Conservation (phyloP, 2,797 vertebrate genomes). For the Falco columbarius region DNA sequence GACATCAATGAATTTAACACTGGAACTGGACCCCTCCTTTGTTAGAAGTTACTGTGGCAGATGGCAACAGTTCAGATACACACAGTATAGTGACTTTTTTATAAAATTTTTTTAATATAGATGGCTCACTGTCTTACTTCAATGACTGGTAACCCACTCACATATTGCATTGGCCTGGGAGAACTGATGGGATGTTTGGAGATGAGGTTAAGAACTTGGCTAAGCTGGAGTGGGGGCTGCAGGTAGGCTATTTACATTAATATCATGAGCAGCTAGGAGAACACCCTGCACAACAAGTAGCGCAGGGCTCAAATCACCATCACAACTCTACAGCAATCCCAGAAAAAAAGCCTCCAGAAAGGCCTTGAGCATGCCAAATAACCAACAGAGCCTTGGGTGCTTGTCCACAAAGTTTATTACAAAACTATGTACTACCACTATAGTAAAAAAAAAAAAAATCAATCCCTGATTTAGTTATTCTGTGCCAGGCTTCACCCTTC, state of each 20-base stretch:
- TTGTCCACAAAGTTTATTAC: slow-evolving; percentile 41
- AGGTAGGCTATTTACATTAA: neutral
- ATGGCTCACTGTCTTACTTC: neutral
- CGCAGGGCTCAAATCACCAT: neutral
- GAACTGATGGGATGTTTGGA: neutral
- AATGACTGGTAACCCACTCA: neutral
- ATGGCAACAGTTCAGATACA: slow-evolving; percentile 31
- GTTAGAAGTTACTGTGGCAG: slow-evolving; percentile 20
- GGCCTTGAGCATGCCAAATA: neutral
- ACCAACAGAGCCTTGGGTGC: neutral
- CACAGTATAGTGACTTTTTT: slow-evolving; percentile 21
- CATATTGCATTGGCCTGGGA: neutral
- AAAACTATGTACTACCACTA: neutral
- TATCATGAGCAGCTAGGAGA: neutral
- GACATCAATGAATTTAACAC: slow-evolving; percentile 8
- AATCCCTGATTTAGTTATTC: neutral
- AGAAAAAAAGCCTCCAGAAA: neutral
- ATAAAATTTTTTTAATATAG: slow-evolving; percentile 34
- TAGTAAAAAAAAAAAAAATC: neutral
- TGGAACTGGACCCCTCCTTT: slow-evolving; percentile 42
- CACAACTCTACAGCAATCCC: neutral
- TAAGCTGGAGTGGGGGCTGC: neutral
- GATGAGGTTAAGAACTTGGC: neutral
- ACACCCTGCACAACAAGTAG: neutral
- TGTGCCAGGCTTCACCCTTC: neutral